A percentile compares a stretch with the other conserved stretches of the same genome.
phyloP scores from a whole-genome alignment of 2,888 invertebrate genomes.

The Tubulanus polymorphus region DNA sequence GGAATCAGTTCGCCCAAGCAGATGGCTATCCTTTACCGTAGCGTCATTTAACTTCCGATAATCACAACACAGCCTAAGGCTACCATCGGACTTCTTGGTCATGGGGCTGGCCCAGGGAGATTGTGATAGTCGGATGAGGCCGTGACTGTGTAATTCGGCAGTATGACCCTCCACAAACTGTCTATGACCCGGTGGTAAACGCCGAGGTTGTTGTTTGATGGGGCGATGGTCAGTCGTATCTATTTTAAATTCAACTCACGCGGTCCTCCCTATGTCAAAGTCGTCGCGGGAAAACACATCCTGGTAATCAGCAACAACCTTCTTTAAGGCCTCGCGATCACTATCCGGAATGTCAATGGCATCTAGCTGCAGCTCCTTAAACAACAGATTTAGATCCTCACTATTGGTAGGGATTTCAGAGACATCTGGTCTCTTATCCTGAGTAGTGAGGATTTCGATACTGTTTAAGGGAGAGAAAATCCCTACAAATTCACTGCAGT shows the following conservation, averaged over 20 bases:
- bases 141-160: background rate
- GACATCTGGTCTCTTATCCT: no score
- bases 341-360: no score
- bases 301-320: no score
- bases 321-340: no score
- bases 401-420: no score
- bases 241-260: slow-evolving; percentile 7
- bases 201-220: slow-evolving; percentile 9
- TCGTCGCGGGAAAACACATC: no score
- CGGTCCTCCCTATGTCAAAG: slow-evolving; percentile 2
- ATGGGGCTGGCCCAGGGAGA: slow-evolving; percentile 3
- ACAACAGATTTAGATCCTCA: no score
- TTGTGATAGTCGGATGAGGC: background rate
- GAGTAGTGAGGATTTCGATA: no score
- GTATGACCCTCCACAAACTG: background rate
- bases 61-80: slow-evolving; percentile 1
- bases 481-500: no score
- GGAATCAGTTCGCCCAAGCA: slow-evolving; percentile 23
- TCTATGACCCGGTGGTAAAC: background rate
- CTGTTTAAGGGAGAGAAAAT: no score
- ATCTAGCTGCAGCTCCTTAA: no score
- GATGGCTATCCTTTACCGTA: slow-evolving; percentile 24
- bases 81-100: slow-evolving; percentile 2
- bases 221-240: slow-evolving; percentile 10
- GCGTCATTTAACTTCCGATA: slow-evolving; percentile 20